Evolutionary conservation across 2,113 vertebrate species (phyloP), one percentile per base, ranked within the genome.

Genomic region (Burhinus oedicnemus): DNA sequence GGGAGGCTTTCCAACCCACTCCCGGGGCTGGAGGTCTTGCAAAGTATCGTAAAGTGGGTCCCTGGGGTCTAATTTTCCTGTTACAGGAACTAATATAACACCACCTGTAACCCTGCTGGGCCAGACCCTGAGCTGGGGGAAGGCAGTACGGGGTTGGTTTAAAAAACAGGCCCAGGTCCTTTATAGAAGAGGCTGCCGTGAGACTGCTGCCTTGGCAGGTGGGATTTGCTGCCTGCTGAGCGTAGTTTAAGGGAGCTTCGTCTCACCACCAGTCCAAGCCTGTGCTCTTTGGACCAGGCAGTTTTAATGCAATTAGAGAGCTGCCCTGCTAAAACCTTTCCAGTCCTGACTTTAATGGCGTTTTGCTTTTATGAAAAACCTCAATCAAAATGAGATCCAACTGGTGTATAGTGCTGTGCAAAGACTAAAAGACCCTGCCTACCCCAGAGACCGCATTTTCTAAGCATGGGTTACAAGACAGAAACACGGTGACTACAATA

Each of bases 241-340:
- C 2, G 47, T 52, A 52, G 21, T 13, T 65, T 44, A 12, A 11
- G 47, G 47, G 49, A 54, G 34, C 27, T 60, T 17, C 0, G 0
- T 47, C 55, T 74, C 60, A 6, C 30, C 68, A 3, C 40, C 21
- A 3, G 26, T 15, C 61, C 47, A 3, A 44, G 36, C 47, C n/a
- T 8, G 12, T 49, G 54, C 40, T 38, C 47, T 55, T 85, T 6
- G 34, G 27, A n/a, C 23, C 49, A 29, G 38, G 15, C 21, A 38
- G 32, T 17, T 74, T 40, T 22, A 55, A 13, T 4, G 54, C 6
- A 36, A 3, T 23, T 25, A 12, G 15, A 70, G 44, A 60, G 8
- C 58, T 61, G n/a, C 19, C 17, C 65, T 26, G 52, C 42, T 45
- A 9, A 40, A 69, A 45, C 44, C 34, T 64, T 8, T 6, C 42